A percentile compares a stretch with the other conserved stretches of the same genome.
Evolutionary conservation across 2,888 invertebrate species (phyloP).

Genomic region (Polymixis flavicincta): DNA sequence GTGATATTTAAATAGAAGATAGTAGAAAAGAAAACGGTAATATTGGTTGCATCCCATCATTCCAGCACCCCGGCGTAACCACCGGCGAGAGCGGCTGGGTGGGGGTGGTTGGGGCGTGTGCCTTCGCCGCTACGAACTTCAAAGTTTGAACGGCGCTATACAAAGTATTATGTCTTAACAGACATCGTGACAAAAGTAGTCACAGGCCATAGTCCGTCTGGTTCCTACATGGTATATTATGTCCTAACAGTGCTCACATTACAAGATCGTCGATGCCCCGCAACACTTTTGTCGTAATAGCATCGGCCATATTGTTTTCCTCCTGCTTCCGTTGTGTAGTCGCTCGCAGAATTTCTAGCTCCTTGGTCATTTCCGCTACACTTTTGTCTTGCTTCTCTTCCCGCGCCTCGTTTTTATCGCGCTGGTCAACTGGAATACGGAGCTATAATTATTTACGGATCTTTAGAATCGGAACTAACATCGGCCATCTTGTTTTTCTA

Average conservation of each 20-base stretch:
- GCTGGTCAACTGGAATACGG: constrained; percentile 80
- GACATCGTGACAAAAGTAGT: not conserved
- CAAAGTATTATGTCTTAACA: not conserved
- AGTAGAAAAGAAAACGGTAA: not conserved
- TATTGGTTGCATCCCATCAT: too few species aligned
- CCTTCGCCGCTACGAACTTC: too few species aligned
- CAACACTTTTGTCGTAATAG: constrained; percentile 74
- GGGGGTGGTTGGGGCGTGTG: too few species aligned
- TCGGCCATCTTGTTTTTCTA: not conserved
- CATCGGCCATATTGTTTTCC: constrained; percentile 74
- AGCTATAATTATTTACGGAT: not conserved
- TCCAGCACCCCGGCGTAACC: too few species aligned
- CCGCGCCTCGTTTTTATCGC: constrained; percentile 82
- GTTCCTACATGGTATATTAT: too few species aligned
- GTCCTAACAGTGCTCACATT: constrained; percentile 49
- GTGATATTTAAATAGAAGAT: too few species aligned
- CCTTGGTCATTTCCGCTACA: constrained; percentile 67
- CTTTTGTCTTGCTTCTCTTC: constrained; percentile 78
- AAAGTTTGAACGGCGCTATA: not conserved
- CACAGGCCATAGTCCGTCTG: too few species aligned
- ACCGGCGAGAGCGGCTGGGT: too few species aligned
- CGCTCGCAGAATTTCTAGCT: constrained; percentile 68
- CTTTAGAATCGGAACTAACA: not conserved
- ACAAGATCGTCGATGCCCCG: constrained; percentile 84
- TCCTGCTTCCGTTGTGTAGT: constrained; percentile 71